Evolutionary conservation across 2,888 invertebrate genomes (phyloP).

Genomic region (Himalopsyche tibetana): DNA sequence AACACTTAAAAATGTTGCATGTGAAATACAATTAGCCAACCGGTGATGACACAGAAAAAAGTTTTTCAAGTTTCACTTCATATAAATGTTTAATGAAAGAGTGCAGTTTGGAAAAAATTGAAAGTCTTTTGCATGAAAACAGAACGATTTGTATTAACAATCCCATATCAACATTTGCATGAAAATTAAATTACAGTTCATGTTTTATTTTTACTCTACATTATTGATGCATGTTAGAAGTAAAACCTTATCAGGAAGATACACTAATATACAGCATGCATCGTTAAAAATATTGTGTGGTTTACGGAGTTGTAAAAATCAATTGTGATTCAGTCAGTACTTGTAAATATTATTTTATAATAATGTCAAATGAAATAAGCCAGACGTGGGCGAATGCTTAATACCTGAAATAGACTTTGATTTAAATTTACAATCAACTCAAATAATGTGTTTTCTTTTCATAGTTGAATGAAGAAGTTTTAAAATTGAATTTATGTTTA

Average conservation of each 20-base stretch:
- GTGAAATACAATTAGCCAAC: slow-evolving; percentile 12
- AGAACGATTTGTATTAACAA: neutral
- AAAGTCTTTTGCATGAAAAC: slow-evolving; percentile 47
- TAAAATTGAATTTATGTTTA: neutral
- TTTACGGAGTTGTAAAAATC: no score
- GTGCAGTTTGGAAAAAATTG: slow-evolving; percentile 40
- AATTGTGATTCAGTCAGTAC: no score
- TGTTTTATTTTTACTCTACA: no score
- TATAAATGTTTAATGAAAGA: slow-evolving; percentile 6
- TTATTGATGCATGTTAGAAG: no score
- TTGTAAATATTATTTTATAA: no score
- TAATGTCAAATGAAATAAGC: no score
- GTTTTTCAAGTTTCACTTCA: neutral
- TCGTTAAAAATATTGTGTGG: no score
- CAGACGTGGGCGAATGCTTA: no score
- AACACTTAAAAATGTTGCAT: slow-evolving; percentile 23
- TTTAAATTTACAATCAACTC: neutral
- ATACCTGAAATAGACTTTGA: no score
- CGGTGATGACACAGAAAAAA: neutral
- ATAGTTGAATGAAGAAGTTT: neutral
- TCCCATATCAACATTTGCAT: neutral
- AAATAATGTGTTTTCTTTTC: neutral
- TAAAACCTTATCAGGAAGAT: no score
- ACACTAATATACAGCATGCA: no score
- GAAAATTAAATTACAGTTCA: no score